Base-by-base conservation (phyloP, 2,888 invertebrate genomes). In the Eupithecia subumbrata region DNA sequence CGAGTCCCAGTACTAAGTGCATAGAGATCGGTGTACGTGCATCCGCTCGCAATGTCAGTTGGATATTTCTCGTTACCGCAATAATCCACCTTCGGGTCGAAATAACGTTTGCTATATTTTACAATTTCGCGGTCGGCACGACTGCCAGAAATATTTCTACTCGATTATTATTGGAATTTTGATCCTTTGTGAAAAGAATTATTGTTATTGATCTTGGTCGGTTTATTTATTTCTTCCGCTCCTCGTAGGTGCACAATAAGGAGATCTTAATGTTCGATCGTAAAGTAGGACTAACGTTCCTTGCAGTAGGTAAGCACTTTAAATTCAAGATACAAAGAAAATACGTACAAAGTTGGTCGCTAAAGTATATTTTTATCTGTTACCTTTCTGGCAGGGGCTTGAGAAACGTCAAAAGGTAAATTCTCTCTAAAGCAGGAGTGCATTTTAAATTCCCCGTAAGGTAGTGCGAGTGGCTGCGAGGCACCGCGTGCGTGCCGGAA, bases 61-160 rank as follows among this genome's bases (percentile, higher is more conserved):
- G 90, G 91, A 92, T 91, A 92, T 92, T 92, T 89, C 92, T 92
- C 90, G 91, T 93, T 92, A 92, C 93, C 89, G 89, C 92, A 90
- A 91, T 94, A 92, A 92, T 93, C 92, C 90, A 92, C 89, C 90
- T 89, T 89, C 84, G 85, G 86, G 83, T 87, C 85, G 86, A 85
- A 87, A 87, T 88, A 89, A 86, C 86, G 79, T 90, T 89, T 87
- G 89, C 86, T 87, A 91, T 91, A 91, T 90, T 91, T 91, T 86
- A 89, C 89, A 88, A 89, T 90, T 90, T 89, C 82, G 87, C 86
- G 82, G 84, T 79, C 78, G 77, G 79, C 74, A 74, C 75, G 74
- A 69, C 74, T 72, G 71, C 72, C 56, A 70, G 78, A 76, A 80
- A 77, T 77, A 77, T 73, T 79, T 73, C 71, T 69, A 70, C 60